Base-by-base conservation (phyloP, 2,888 invertebrate species). In the Himalopsyche tibetana region DNA sequence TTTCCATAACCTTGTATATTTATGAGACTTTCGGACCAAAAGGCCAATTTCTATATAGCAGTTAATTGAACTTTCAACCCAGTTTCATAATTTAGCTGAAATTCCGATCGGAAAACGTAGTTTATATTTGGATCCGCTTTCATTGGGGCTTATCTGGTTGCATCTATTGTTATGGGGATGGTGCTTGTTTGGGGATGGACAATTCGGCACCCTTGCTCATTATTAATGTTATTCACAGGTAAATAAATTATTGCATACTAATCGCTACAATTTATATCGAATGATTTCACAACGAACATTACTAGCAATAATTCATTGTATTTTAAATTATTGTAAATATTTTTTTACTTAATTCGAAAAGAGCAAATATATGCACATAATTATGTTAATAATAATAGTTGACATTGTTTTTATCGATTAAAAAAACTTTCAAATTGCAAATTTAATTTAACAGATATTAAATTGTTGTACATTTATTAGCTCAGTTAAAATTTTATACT, bases 61-160 rank as follows among this genome's bases (percentile, higher is more conserved):
- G 86, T 88, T 87, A 88, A 88, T 88, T 87, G 85, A 88, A 86
- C 88, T 88, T 88, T 88, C 86, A 85, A 88, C 86, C 88, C 86
- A 86, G 86, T 85, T 88, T 85, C 81, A 88, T 88, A 88, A 88
- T 85, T 88, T 85, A 87, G 85, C 84, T 84, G 83, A 86, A 86
- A 86, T 86, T 85, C 86, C 86, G 88, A 85, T 88, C 88, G 88
- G 88, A 86, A 88, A 87, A 85, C 86, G 83, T 85, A 84, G 85
- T 87, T 88, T 87, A 86, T 85, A 85, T 84, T 87, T 82, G 84
- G 82, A 85, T 85, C 88, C 88, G 85, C 87, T 88, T 84, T 85
- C 88, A 82, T 85, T 83, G 82, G 82, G 80, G 86, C 88, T 88
- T 88, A 86, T 88, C 86, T 86, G 74, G 79, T 69, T 86, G 88